These are phyloP conservation scores for Vollenhovia emeryi DNA, from an alignment of 1,140 invertebrate species.

Conservation along the genomic window DNA sequence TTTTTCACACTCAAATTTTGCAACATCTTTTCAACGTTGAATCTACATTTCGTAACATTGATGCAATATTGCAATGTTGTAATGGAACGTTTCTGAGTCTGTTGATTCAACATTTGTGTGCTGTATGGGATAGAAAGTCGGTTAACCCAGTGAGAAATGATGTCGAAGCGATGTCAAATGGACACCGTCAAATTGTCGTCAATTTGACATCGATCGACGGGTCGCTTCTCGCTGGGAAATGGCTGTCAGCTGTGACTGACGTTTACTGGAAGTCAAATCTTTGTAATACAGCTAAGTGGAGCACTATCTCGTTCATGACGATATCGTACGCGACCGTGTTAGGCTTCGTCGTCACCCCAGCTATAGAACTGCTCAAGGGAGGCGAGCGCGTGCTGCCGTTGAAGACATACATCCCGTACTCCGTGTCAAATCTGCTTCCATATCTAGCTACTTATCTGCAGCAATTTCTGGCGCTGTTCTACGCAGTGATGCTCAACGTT, in stretches of 20 bases:
- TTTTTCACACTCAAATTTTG: too few relatives aligned
- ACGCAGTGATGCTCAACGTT: constrained; percentile 26
- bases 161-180: too few relatives aligned
- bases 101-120: too few relatives aligned
- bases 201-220: too few relatives aligned
- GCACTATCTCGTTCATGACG: constrained; percentile 24
- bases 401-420: constrained; percentile 24
- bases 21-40: too few relatives aligned
- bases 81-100: too few relatives aligned
- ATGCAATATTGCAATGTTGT: too few relatives aligned
- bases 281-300: constrained; percentile 43
- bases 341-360: background rate
- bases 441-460: constrained; percentile 33
- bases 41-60: too few relatives aligned
- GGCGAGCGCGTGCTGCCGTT: background rate
- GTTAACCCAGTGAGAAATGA: too few relatives aligned
- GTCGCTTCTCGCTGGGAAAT: too few relatives aligned
- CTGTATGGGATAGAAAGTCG: too few relatives aligned
- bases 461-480: background rate
- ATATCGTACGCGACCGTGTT: background rate
- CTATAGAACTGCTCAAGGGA: background rate
- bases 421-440: background rate
- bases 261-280: background rate
- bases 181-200: too few relatives aligned
- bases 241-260: background rate